Conservation (phyloP, 1,140 invertebrate genomes). For the Neodiprion pinetum region DNA sequence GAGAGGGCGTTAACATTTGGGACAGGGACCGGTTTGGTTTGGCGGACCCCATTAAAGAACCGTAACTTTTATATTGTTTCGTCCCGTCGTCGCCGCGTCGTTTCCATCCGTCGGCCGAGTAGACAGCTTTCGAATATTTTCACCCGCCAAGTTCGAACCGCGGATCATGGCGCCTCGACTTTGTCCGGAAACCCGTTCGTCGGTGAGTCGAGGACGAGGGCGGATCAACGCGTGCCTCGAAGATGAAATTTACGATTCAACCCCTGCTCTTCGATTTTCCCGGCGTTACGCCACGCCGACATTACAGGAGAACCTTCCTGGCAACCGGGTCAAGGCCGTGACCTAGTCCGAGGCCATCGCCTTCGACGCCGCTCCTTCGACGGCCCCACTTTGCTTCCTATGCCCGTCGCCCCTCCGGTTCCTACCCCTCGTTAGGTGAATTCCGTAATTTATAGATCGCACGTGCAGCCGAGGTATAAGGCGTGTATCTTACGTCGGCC, state of each 20-base stretch:
- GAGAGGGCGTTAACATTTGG: not conserved
- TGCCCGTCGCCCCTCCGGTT: conserved; percentile 11
- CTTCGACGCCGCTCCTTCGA: conserved; percentile 18
- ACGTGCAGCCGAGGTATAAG: not conserved
- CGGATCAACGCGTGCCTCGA: too few relatives aligned
- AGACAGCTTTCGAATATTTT: too few relatives aligned
- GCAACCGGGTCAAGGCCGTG: conserved; percentile 55
- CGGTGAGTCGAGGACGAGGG: too few relatives aligned
- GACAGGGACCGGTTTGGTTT: not conserved
- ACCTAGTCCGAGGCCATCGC: conserved; percentile 52
- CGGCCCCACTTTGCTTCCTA: conserved; percentile 27
- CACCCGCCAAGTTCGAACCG: too few relatives aligned
- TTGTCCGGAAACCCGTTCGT: too few relatives aligned
- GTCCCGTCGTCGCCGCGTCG: not conserved
- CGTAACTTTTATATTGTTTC: conserved; percentile 1
- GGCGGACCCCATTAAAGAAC: not conserved
- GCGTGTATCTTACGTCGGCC: too few relatives aligned
- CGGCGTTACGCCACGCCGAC: not conserved
- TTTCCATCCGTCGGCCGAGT: not conserved
- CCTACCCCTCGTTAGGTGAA: conserved; percentile 15
- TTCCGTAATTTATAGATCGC: conserved; percentile 12
- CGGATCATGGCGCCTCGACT: too few relatives aligned
- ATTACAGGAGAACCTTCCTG: conserved; percentile 36
- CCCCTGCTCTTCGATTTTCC: not conserved
- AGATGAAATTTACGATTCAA: not conserved